phyloP scores from a whole-genome alignment of 2,888 invertebrate genomes.

The Microctonus hyperodae region DNA sequence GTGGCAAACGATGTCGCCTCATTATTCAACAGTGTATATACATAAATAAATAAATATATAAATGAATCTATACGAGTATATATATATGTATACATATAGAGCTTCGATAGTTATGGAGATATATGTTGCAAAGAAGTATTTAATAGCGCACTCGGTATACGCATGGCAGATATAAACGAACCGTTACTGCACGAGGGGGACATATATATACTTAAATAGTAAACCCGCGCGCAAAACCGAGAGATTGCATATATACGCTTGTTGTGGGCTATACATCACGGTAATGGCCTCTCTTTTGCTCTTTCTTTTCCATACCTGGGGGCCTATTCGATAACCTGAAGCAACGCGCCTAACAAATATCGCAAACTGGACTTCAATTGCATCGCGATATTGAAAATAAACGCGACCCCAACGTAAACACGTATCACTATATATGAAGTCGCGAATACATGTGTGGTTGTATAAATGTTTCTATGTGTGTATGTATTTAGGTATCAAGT shows the following conservation, averaged over 20 bases:
- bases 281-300: conserved; percentile 36
- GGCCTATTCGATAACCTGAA: conserved; percentile 32
- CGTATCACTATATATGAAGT: neutral
- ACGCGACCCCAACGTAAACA: conserved; percentile 33
- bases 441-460: conserved; percentile 9
- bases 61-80: neutral
- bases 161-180: conserved; percentile 31
- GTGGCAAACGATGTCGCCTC: conserved; percentile 5
- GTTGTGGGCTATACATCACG: conserved; percentile 35
- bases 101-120: conserved; percentile 23
- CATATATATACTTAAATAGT: conserved; percentile 35
- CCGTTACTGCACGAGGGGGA: conserved; percentile 27
- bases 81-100: conserved; percentile 3
- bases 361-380: conserved; percentile 41
- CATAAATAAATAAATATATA: neutral
- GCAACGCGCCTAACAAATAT: conserved; percentile 38
- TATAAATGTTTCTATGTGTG: no score
- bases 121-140: conserved; percentile 23
- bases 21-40: conserved; percentile 21
- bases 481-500: conserved; percentile 29
- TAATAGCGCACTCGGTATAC: conserved; percentile 22
- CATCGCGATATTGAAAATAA: conserved; percentile 46
- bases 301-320: conserved; percentile 30
- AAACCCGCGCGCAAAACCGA: conserved; percentile 33
- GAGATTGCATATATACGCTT: conserved; percentile 34